Evolutionary conservation across 2,113 vertebrate genomes (phyloP), one percentile per base, ranked within the genome.

Genomic region (Chaenogobius annularis): DNA sequence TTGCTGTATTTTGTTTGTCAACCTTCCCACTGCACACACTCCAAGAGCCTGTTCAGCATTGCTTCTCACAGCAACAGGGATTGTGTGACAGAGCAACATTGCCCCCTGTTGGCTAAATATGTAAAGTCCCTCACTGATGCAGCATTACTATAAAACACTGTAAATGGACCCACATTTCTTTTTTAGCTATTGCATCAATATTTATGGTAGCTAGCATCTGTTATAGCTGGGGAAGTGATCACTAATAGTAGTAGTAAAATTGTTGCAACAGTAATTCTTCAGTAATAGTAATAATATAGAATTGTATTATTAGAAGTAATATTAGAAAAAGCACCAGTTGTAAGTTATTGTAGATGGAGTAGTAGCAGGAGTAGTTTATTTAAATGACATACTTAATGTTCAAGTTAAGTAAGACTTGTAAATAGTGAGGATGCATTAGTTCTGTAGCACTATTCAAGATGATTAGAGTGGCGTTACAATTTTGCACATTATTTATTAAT

Each of bases 101-200:
- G 92, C 93, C 93, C 93, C 90, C 93, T 94, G 56, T 93, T 81
- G 93, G 88, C 23, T 19, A 5, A 47, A 73, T 15, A 23, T n/a
- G 66, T 74, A 71, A 83, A 70, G 55, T 69, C 61, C 47, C 43
- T 72, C 22, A 26, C 15, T 19, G 17, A 68, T 48, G 46, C 65
- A 66, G 50, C 31, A 14, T 20, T 63, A 64, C 77, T 67, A 69
- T 0, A 54, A 54, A 54, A 55, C 8, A 52, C 19, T 20, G 7
- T 10, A 54, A 20, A 20, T 31, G 26, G 26, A 31, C n/a, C n/a
- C n/a, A 54, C 14, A 4, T 47, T 14, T 47, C 5, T 47, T 47
- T 46, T 12, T 44, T 44, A 44, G 44, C 44, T 46, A 0, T 48
- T n/a, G 1, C 0, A 52, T 20, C n/a, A 54, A 19, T 54, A n/a